Base-by-base conservation (phyloP, 2,888 invertebrate species). In the Caenorhabditis wallacei region DNA sequence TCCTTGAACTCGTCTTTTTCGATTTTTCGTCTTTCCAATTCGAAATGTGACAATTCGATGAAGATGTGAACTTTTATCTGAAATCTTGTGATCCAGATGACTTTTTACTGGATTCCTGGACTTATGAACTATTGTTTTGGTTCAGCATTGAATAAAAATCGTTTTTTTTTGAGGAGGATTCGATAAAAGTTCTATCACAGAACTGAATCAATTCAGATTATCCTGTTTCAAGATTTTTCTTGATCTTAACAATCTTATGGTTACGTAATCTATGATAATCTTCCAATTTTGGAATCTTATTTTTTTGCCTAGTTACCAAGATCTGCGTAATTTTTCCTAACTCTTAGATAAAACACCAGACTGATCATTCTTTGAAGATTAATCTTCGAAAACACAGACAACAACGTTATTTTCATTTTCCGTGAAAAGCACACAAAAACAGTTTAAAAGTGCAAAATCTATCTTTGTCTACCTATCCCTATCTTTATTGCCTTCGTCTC, bases 381-480 rank as follows among this genome's bases (percentile, higher is more conserved):
- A 24, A 10, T 8, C 24, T 11, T 13, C 11, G 24, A 24, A 53
- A 51, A 22, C 22, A 16, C 24, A 13, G 2, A 24, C 10, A 53
- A 10, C 53, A 24, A 10, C 53, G 11, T 16, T 18, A 13, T 8
- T 13, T 13, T 48, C 8, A 8, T 48, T 48, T 48, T 18, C 46
- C 57, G 26, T 35, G 35, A 61, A 30, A 70, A 20, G n/a, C 30
- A 40, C 35, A 26, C 30, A 70, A 30, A 46, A 63, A 64, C 64
- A 35, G 63, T 72, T 18, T 63, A 72, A 72, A 72, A 72, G 72
- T 72, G 72, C 72, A 72, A 51, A 64, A 43, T 68, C n/a, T 61
- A n/a, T 53, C 22, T 35, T 22, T 68, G 54, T 72, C 72, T 64
- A 35, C 20, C 56, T 26, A 20, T 46, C 43, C 20, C 30, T 18